These are phyloP conservation scores for Clostera curtula DNA, from an alignment of 2,888 invertebrate species.

Conservation along the genomic window DNA sequence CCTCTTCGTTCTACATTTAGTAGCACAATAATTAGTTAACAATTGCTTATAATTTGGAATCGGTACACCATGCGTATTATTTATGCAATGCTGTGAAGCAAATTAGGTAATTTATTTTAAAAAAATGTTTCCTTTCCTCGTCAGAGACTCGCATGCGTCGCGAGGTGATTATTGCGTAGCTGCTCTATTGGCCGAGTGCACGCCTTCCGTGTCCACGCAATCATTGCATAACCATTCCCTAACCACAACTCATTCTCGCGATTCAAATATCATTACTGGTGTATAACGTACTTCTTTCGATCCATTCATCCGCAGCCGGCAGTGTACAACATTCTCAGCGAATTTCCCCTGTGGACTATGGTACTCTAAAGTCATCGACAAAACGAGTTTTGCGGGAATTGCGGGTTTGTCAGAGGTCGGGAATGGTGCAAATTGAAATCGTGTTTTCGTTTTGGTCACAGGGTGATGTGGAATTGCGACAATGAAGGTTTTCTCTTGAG, in stretches of 20 bases:
- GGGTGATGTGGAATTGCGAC: no score
- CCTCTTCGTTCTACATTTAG: no score
- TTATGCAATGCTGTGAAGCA: no score
- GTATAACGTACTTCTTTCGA: conserved; percentile 5
- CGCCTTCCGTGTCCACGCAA: conserved; percentile 67
- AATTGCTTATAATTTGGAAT: no score
- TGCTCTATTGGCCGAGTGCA: conserved; percentile 68
- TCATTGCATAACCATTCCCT: conserved; percentile 43
- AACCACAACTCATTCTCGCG: conserved; percentile 20
- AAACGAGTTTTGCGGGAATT: conserved; percentile 60
- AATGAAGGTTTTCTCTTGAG: no score
- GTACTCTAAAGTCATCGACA: conserved; percentile 34
- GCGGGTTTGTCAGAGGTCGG: conserved; percentile 44
- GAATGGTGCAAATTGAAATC: conserved; percentile 60
- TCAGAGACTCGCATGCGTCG: conserved; percentile 31
- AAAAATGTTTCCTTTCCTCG: conserved; percentile 21
- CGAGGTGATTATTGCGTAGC: conserved; percentile 40
- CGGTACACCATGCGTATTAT: no score
- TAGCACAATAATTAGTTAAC: no score
- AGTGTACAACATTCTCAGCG: conserved; percentile 20
- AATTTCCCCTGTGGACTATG: conserved; percentile 15
- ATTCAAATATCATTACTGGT: conserved; percentile 27
- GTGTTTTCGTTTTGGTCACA: conserved; percentile 46
- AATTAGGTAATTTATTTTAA: conserved; percentile 22
- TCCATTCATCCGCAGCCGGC: conserved; percentile 4